Evolutionary conservation across 1,140 invertebrate genomes (phyloP).

Genomic region (Lucilia cuprina): DNA sequence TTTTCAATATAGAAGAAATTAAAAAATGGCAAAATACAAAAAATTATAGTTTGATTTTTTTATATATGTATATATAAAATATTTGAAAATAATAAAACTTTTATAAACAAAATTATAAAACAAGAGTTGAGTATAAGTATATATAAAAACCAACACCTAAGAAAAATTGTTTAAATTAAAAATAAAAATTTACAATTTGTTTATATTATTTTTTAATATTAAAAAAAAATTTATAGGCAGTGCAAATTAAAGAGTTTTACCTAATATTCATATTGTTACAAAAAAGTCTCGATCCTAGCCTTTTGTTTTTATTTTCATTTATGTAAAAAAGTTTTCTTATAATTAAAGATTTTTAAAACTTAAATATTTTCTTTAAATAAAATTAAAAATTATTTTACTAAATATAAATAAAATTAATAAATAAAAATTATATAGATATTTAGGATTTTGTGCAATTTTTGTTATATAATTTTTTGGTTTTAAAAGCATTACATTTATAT

Average conservation of each 20-base stretch:
- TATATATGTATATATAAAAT: conserved; percentile 1
- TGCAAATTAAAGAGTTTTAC: conserved; percentile 54
- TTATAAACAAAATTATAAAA: background rate
- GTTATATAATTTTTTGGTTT: conserved; percentile 34
- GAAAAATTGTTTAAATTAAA: background rate
- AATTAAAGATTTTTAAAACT: background rate
- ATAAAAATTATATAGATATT: conserved; percentile 42
- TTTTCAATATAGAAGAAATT: conserved; percentile 25
- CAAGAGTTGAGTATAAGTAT: background rate
- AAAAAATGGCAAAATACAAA: conserved; percentile 44
- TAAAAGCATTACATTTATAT: conserved; percentile 19
- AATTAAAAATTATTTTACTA: conserved; percentile 9
- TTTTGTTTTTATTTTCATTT: conserved; percentile 42
- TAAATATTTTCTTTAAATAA: background rate
- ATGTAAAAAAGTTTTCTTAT: conserved; percentile 39
- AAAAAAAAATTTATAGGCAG: conserved; percentile 45
- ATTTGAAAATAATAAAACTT: background rate
- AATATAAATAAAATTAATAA: conserved; percentile 19
- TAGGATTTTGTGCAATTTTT: conserved; percentile 56
- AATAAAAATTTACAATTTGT: background rate
- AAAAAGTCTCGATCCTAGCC: conserved; percentile 53
- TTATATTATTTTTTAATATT: conserved; percentile 18
- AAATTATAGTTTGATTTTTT: conserved; percentile 36
- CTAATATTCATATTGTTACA: conserved; percentile 14
- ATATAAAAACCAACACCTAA: conserved; percentile 20